Evolutionary conservation across 2,113 vertebrate species (phyloP), one percentile per base, ranked within the genome.

Genomic region (Tiliqua scincoides): DNA sequence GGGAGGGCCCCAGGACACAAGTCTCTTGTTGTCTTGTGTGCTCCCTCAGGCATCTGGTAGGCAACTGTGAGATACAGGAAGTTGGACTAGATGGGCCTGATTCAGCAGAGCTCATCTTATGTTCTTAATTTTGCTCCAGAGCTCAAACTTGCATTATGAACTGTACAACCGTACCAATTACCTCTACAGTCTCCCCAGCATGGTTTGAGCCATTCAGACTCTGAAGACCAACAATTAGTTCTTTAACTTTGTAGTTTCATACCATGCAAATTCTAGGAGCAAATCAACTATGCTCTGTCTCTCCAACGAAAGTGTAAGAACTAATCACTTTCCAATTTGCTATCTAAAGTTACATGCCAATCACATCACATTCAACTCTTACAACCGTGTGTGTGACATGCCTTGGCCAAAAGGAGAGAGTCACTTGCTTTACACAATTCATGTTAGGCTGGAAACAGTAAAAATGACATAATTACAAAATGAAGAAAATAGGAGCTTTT

Each of bases 361-460:
- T 48, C 63, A 23, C 14, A 32, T 59, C 27, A 61, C 25, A 23
- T 43, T 65, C 30, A 35, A 3, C 21, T 25, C 32, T 61, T 73
- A 91, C 25, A 30, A 74, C 11, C 6, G 77, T 6, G 2, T 7
- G 32, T 37, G 14, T 40, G 23, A 14, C 2, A 79, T 30, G 72
- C 7, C 5, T 12, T 8, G 4, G 43, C 43, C 43, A 8, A 48
- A 8, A 48, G 43, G 43, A 54, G 5, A 3, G 3, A 61, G 71
- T 1, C 1, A 1, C 4, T 21, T 43, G 0, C 18, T 67, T 32
- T 37, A 57, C 6, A 3, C 57, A 21, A 54, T 3, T 32, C 18
- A 4, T 1, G 37, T 2, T 21, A 3, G 10, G 18, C 40, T 70
- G 0, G 17, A 10, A 1, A 1, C 0, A 25, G 30, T 7, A 40